Evolutionary conservation across 2,888 invertebrate species (phyloP), one percentile per base, ranked within the genome.

Genomic region (Acrobasis suavella): DNA sequence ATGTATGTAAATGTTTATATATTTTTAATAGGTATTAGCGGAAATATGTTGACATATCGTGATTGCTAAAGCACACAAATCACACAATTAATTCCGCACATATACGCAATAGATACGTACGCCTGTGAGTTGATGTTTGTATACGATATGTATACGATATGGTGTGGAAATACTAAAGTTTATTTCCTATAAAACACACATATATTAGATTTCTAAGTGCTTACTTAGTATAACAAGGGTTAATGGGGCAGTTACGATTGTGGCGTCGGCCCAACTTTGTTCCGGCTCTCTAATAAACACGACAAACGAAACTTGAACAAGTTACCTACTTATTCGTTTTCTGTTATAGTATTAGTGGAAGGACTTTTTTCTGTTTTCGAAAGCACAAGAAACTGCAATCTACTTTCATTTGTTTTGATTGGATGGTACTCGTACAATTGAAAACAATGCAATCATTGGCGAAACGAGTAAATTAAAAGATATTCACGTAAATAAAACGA

Each of bases 231-330:
- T 32, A 51, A 51, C 12, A 42, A 14, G n/a, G n/a, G 14, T 46
- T 46, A 1, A 17, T 52, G 12, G 8, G 14, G 14, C 52, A 52
- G 52, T 32, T n/a, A 52, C 17, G 17, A 32, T 52, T 52, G 52
- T n/a, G 52, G 52, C 32, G 32, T 52, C 52, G 52, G 6, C 52
- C 52, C 52, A 52, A 52, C 52, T 52, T 52, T 46, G 39, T 55
- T 39, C 39, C 9, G 12, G 14, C 16, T 14, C 38, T 16, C 39
- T 55, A 16, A 38, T 55, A 55, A 55, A 55, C n/a, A 32, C 15
- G 38, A 15, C 38, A 15, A 55, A 39, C 55, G 38, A 46, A 5
- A 7, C 46, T 46, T 46, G n/a, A n/a, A 46, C 14, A 14, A 46
- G 46, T 1, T 46, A 46, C 32, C 32, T 32, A 32, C 1, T 3